Evolutionary conservation across 2,888 invertebrate genomes (phyloP), one percentile per base, ranked within the genome.

Genomic region (Thera britannica): DNA sequence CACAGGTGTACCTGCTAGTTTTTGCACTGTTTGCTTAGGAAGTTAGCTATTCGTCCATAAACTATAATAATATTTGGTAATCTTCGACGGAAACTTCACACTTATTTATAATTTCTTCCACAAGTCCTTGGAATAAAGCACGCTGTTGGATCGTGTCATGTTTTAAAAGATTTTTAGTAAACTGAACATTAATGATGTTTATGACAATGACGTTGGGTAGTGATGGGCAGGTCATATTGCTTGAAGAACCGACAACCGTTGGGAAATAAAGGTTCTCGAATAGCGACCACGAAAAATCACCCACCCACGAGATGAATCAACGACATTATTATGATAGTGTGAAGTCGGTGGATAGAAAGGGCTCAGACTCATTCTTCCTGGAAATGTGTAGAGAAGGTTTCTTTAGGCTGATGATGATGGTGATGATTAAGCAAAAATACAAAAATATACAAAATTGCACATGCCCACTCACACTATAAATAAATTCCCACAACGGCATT

Each of bases 1-100:
- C 91, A 90, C 91, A 92, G 90, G 90, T 92, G 74, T 90, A 90
- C 89, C 89, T 90, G 88, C 77, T 65, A 69, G 71, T 87, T 88
- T 87, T 87, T 83, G 81, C 75, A 70, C 73, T 84, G 77, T 86
- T 77, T 86, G 79, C 80, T 81, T 83, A 85, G 83, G 85, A 78
- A 82, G 82, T 84, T 82, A 71, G 68, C 76, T 79, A 75, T 77
- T 75, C 67, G 68, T 78, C 48, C 41, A 55, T 54, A 65, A 58
- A 55, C 49, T 12, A n/a, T 36, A 48, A 4, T 51, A 63, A 48
- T 7, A 12, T 23, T 51, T 23, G n/a, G 2, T n/a, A 36, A 49
- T 51, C 48, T 48, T n/a, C 52, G 48, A 41, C 44, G 36, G 9
- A 57, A 61, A 61, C 11, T 41, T 11, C 11, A 46, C 38, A 8